Percentiles rank a stretch among this genome's conserved stretches.
Evolutionary conservation across 2,113 vertebrate genomes (phyloP).

Genomic region (Ciconia stormi): DNA sequence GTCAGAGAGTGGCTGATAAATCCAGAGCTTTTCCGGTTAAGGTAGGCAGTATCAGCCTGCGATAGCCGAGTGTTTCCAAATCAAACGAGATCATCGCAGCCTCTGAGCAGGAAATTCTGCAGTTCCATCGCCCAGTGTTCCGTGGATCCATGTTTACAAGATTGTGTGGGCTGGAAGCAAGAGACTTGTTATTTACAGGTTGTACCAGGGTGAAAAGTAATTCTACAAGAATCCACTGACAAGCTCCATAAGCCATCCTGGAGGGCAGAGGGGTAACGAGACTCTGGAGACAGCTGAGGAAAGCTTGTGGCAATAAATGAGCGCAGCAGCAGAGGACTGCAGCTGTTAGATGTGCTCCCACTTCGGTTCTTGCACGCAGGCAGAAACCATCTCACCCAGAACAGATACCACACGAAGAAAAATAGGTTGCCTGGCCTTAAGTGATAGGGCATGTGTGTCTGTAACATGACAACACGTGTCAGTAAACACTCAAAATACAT

Average conservation of each 20-base stretch:
- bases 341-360: not conserved
- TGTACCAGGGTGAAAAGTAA: not conserved
- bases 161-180: not conserved
- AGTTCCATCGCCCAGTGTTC: not conserved
- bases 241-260: not conserved
- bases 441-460: not conserved
- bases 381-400: too few species aligned
- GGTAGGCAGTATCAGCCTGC: not conserved
- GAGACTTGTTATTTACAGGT: too few species aligned
- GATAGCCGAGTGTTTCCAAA: not conserved
- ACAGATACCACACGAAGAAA: not conserved
- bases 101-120: not conserved
- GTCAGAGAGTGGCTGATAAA: not conserved
- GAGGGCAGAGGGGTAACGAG: not conserved
- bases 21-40: not conserved
- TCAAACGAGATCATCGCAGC: not conserved
- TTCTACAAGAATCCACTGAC: not conserved
- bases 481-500: not conserved
- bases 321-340: not conserved
- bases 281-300: not conserved
- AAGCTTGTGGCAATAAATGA: not conserved
- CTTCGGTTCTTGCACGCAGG: not conserved
- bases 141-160: not conserved
- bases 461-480: not conserved
- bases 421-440: not conserved